Evolutionary conservation across 2,113 vertebrate species (phyloP).

Genomic region (Uropsilus gracilis): DNA sequence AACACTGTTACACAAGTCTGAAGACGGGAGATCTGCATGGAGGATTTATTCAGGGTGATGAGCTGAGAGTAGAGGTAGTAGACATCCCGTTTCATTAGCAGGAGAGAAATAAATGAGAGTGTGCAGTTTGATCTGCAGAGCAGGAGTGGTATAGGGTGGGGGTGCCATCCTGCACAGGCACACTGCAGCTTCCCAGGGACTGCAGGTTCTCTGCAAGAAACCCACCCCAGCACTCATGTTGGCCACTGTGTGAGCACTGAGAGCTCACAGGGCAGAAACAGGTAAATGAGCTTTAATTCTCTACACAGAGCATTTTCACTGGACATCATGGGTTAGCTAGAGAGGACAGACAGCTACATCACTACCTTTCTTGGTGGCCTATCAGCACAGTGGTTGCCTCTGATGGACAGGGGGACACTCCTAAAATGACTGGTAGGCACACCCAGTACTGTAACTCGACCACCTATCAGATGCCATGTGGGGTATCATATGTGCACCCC

Average conservation of each 20-base stretch:
- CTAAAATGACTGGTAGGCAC: not conserved
- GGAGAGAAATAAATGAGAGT: not conserved
- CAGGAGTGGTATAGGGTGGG: too few species aligned
- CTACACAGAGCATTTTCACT: not conserved
- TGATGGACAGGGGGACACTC: not conserved
- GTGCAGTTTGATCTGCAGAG: not conserved
- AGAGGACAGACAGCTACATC: not conserved
- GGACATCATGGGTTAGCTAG: not conserved
- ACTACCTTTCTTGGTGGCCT: too few species aligned
- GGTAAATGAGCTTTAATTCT: not conserved
- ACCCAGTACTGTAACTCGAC: too few species aligned
- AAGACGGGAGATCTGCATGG: not conserved
- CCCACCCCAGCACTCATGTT: too few species aligned
- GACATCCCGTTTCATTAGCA: not conserved
- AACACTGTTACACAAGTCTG: not conserved
- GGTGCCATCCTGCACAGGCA: too few species aligned
- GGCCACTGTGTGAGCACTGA: not conserved
- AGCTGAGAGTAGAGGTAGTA: not conserved
- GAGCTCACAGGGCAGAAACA: not conserved
- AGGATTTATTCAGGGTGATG: not conserved
- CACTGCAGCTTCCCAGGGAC: too few species aligned
- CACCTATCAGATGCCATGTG: not conserved
- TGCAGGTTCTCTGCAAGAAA: too few species aligned
- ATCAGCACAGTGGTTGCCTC: not conserved
- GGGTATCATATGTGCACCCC: rapidly evolving